phyloP scores from a whole-genome alignment of 1,140 invertebrate species.

The Drosophila nannoptera region DNA sequence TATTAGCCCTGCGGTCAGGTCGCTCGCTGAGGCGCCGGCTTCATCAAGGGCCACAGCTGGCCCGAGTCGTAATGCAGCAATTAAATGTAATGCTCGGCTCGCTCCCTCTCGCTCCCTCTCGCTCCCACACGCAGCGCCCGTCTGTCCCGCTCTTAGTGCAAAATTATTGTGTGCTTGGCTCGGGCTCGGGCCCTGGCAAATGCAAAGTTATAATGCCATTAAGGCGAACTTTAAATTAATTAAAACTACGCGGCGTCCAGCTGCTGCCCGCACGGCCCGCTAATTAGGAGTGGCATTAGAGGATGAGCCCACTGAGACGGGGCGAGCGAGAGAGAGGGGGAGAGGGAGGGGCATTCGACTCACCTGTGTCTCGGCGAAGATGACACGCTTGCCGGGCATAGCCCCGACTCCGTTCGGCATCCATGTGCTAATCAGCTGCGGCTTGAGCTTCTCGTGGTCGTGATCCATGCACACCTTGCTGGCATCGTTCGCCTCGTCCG shows the following conservation, averaged over 20 bases:
- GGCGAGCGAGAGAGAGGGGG: background rate
- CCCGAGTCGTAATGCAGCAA: conserved; percentile 56
- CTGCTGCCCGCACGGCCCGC: conserved; percentile 55
- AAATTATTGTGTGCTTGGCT: conserved; percentile 52
- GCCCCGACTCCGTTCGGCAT: conserved; percentile 91
- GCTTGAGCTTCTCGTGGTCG: conserved; percentile 88
- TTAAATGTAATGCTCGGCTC: conserved; percentile 54
- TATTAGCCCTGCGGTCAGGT: conserved; percentile 33
- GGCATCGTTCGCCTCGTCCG: conserved; percentile 78
- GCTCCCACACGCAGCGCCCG: background rate
- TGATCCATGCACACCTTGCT: conserved; percentile 88
- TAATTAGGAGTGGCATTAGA: conserved; percentile 70
- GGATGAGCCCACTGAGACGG: background rate
- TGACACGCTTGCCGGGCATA: conserved; percentile 87
- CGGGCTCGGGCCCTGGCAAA: conserved; percentile 15
- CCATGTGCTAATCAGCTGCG: conserved; percentile 91
- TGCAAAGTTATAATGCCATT: conserved; percentile 77
- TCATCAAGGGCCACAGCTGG: conserved; percentile 50
- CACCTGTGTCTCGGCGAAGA: conserved; percentile 94
- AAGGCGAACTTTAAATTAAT: conserved; percentile 76
- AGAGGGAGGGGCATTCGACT: conserved; percentile 30
- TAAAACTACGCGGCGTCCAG: conserved; percentile 69
- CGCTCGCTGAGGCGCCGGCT: background rate
- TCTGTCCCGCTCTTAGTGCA: conserved; percentile 1
- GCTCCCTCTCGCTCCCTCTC: background rate